Base-by-base conservation (phyloP, 2,888 invertebrate species). In the Neoitamus cyanurus region DNA sequence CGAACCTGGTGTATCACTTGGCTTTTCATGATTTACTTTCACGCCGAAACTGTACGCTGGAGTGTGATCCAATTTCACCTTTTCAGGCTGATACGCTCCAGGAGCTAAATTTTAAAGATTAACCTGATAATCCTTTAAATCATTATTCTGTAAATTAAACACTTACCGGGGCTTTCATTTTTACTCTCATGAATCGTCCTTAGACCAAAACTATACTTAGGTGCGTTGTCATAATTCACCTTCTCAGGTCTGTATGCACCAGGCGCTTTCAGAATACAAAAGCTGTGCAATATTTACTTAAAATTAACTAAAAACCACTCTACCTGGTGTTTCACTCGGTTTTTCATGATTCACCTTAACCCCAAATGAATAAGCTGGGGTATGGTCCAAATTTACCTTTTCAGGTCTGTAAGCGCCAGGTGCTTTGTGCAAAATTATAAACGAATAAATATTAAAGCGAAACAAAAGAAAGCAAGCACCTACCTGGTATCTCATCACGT, bases 391-490 rank as follows among this genome's bases (percentile, higher is more conserved):
- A 86, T 92, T 92, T 2, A 92, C 90, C 88, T 93, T 93, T 88
- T 94, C 94, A 3, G 94, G 94, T 88, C 90, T 84, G 89, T 95
- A 95, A 94, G 0, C 95, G 94, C 89, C 93, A 95, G 89, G 83
- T 15, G 15, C 37, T 82, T 89, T 86, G 25, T 85, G 82, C 75
- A 78, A 85, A 73, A 58, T 9, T 9, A 58, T 25, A 15, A 58
- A 48, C 58, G 83, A 58, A 58, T 15, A 58, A 20, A 58, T 20
- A 48, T 25, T 58, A 7, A 58, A 15, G 58, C 85, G 86, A 73
- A 85, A 80, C 86, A 86, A 58, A 84, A 73, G 15, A 20, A 75
- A 20, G 68, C 31, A 68, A 31, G 70, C 58, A 84, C 88, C 89
- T 87, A 90, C 90, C 90, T 89, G 90, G 90, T 34, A 90, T 89